These are phyloP conservation scores for Karalla daura DNA, from an alignment of 2,797 vertebrate species.

Conservation along the genomic window DNA sequence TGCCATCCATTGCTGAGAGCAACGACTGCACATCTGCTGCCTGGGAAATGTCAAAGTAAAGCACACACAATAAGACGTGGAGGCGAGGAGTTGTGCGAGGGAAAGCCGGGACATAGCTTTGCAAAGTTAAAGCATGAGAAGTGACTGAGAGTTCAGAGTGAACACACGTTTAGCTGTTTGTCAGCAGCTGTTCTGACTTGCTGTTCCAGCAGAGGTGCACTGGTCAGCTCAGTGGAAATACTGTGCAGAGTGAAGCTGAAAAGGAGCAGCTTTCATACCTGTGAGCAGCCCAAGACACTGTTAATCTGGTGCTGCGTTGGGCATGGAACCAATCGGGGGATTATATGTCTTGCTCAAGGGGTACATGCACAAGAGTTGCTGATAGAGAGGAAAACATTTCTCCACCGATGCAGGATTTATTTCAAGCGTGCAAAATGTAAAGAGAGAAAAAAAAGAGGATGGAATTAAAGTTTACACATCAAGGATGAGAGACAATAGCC, in stretches of 20 bases:
- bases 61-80: background rate
- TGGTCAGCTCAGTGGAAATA: conserved; percentile 16
- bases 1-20: background rate
- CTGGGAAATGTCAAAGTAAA: background rate
- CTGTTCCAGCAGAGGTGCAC: background rate
- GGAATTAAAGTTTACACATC: conserved; percentile 60
- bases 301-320: conserved; percentile 44
- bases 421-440: conserved; percentile 41
- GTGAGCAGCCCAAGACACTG: conserved; percentile 2
- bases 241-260: background rate
- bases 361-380: conserved; percentile 35
- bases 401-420: conserved; percentile 25
- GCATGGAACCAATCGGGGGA: conserved; percentile 36
- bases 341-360: conserved; percentile 62
- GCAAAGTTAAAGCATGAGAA: too few relatives aligned
- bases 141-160: too few relatives aligned
- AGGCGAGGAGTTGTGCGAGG: background rate
- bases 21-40: conserved; percentile 18
- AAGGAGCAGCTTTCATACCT: conserved; percentile 12
- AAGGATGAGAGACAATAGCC: conserved; percentile 52
- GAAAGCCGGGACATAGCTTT: background rate
- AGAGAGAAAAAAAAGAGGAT: conserved; percentile 38
- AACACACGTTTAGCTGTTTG: too few relatives aligned
- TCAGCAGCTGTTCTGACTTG: too few relatives aligned
- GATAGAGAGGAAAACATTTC: conserved; percentile 37